Evolutionary conservation across 2,888 invertebrate species (phyloP), one percentile per base, ranked within the genome.

Genomic region (Aelia acuminata): DNA sequence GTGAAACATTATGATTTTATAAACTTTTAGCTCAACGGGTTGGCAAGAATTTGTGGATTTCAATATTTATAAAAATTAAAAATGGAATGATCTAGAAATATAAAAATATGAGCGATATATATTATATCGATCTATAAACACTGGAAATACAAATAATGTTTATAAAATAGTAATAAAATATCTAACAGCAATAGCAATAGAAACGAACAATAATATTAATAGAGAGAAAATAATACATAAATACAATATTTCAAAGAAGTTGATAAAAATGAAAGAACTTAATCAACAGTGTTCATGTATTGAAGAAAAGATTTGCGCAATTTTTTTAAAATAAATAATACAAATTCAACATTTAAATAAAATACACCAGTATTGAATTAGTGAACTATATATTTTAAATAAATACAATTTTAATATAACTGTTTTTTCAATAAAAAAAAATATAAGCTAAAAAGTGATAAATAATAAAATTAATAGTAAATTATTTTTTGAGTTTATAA

Each of bases 71-170:
- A 70, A 35, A 70, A 70, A 2, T 3, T 35, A 35, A 35, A 70
- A 70, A 20, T 70, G 63, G 63, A 70, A 70, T 70, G 63, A 8
- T 70, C 63, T 70, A 35, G 35, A 70, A 70, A 35, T 35, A 70
- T 70, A 70, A 70, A 70, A 70, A 70, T 35, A 70, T 35, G 63
- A 70, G 22, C 63, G 20, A 70, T 20, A 31, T 3, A 31, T 26
- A 26, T 70, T 35, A 35, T 35, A 35, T 20, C 35, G 8, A 35
- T 35, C 35, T 18, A 18, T 70, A 35, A 70, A 70, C 31, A 35
- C 0, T 70, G 35, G 57, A 35, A 31, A 70, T 70, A 70, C 7
- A 31, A 31, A 18, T 70, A 35, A 70, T 18, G 31, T 35, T 5
- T 70, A 70, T 18, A 70, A 18, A 70, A 70, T 20, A 35, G 35